phyloP scores from a whole-genome alignment of 2,797 vertebrate species.

The Karalla daura region DNA sequence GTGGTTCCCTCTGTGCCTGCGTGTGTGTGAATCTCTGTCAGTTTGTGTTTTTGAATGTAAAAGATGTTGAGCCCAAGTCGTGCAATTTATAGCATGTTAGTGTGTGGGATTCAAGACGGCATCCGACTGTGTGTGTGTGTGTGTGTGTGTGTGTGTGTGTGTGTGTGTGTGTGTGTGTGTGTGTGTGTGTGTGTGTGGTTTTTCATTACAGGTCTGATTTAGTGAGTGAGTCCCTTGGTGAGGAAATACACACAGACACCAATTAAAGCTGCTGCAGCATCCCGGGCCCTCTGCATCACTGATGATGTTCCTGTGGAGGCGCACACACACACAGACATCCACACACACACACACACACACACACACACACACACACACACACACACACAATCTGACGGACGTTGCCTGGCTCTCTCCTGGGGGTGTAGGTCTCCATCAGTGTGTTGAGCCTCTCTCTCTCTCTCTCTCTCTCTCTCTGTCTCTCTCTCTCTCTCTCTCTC shows the following conservation, averaged over 20 bases:
- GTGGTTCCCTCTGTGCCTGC: neutral
- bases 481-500: no score
- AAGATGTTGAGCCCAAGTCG: no score
- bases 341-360: no score
- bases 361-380: no score
- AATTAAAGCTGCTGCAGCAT: slow-evolving; percentile 60
- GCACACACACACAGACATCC: no score
- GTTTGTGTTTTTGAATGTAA: neutral
- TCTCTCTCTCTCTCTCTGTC: no score
- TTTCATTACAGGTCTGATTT: slow-evolving; percentile 65
- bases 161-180: slow-evolving; percentile 11
- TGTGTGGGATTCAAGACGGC: no score
- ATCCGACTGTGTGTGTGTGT: neutral
- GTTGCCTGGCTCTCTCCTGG: no score
- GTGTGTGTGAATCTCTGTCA: slow-evolving; percentile 14
- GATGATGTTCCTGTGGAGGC: slow-evolving; percentile 20
- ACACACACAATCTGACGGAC: no score
- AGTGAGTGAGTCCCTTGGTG: slow-evolving; percentile 47
- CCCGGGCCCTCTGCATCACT: slow-evolving; percentile 41
- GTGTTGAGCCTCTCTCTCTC: no score
- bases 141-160: slow-evolving; percentile 14
- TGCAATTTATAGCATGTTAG: no score
- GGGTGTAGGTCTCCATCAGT: no score
- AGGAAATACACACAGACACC: slow-evolving; percentile 52
- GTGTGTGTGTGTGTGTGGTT: slow-evolving; percentile 3